These are phyloP conservation scores for Platerodrilus igneus DNA, from an alignment of 2,888 invertebrate genomes.

Conservation along the genomic window DNA sequence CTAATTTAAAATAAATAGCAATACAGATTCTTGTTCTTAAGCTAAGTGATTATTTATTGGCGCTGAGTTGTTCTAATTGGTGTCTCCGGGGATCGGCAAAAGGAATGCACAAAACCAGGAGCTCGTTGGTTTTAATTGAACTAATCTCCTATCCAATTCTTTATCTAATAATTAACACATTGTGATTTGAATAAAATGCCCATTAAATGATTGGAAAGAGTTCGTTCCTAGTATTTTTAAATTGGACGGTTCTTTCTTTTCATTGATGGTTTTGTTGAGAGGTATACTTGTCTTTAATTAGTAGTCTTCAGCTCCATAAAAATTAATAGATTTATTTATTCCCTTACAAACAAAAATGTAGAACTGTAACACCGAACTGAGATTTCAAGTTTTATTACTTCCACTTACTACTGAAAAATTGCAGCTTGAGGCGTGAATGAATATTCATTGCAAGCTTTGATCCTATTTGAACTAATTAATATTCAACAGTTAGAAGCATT, in stretches of 20 bases:
- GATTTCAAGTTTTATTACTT: constrained; percentile 6
- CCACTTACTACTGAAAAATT: constrained; percentile 5
- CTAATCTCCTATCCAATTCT: constrained; percentile 42
- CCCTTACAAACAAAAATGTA: constrained; percentile 12
- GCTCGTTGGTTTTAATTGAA: constrained; percentile 45
- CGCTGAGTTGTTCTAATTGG: constrained; percentile 45
- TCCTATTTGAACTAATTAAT: no score
- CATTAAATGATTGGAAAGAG: constrained; percentile 47
- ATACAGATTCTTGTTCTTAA: constrained; percentile 42
- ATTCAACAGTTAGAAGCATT: no score
- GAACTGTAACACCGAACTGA: constrained; percentile 7
- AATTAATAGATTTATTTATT: constrained; percentile 15
- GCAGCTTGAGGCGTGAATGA: no score
- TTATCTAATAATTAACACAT: constrained; percentile 49
- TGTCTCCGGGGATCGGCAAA: constrained; percentile 38
- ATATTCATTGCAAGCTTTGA: no score
- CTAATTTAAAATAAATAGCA: constrained; percentile 25
- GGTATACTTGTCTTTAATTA: constrained; percentile 22
- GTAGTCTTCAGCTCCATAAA: constrained; percentile 13
- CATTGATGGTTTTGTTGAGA: constrained; percentile 18
- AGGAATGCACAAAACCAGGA: constrained; percentile 48
- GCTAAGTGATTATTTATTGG: constrained; percentile 45
- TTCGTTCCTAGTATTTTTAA: constrained; percentile 26
- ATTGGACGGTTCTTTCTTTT: constrained; percentile 22
- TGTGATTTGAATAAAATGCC: constrained; percentile 48